Evolutionary conservation across 2,888 invertebrate species (phyloP), one percentile per base, ranked within the genome.

Genomic region (Drosophila kanekoi): DNA sequence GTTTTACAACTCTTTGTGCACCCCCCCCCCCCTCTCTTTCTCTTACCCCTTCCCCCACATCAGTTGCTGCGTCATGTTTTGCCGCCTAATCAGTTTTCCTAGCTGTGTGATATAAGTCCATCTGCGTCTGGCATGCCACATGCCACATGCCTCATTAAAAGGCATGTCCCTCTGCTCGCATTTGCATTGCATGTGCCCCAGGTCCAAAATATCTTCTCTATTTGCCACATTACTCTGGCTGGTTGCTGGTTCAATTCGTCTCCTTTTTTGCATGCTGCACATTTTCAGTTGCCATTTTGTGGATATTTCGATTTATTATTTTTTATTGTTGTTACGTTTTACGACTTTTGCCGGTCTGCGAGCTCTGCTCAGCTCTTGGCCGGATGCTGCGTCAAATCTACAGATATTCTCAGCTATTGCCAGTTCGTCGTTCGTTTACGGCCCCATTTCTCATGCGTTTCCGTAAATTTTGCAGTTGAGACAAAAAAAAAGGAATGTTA

Each of bases 241-340:
- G 14, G 28, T 23, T 45, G 38, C 40, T 44, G 38, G 32, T 16
- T 67, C 73, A 70, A 81, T 78, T 71, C 57, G 58, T 73, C 66
- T 60, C 72, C 67, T 71, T 63, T 64, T 67, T 65, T 74, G 77
- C 79, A 79, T 72, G 58, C 68, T 51, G 81, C 78, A 67, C 78
- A 83, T 61, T 81, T 79, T 69, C 65, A 56, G 70, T 64, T 73
- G 72, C 81, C 83, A 82, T 85, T 86, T 81, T 86, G 87, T 81
- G 86, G 77, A 88, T 86, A 88, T 86, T 88, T 86, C 86, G 87
- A 86, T 88, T 83, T 86, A 86, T 86, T 82, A 86, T 86, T 86
- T 86, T 83, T 88, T 86, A 86, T 86, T 86, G 87, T 81, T 83
- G 70, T 81, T 86, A 88, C 86, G 88, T 83, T 86, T 86, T 83